phyloP scores from a whole-genome alignment of 2,113 vertebrate genomes.

The Saccopteryx leptura region DNA sequence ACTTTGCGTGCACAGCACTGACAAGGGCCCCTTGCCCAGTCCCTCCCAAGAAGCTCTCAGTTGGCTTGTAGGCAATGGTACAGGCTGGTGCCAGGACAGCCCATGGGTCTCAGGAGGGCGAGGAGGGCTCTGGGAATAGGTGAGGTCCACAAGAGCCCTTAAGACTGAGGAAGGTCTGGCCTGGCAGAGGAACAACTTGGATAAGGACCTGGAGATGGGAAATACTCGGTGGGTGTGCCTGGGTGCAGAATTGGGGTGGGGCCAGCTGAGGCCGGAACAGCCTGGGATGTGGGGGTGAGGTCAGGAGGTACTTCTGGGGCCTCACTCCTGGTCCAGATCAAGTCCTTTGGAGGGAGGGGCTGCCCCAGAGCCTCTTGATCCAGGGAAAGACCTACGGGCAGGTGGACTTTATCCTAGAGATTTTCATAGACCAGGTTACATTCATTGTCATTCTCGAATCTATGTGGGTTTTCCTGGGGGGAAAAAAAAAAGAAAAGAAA shows the following conservation, averaged over 20 bases:
- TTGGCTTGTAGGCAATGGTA: background rate
- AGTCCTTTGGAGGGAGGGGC: background rate
- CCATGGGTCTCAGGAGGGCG: accelerated
- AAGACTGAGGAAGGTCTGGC: background rate
- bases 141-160: accelerated
- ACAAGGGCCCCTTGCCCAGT: accelerated
- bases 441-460: background rate
- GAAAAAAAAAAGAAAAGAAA: background rate
- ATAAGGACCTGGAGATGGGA: background rate
- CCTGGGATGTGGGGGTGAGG: background rate
- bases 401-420: background rate
- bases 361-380: background rate
- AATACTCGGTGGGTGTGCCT: background rate
- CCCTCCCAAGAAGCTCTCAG: background rate
- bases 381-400: accelerated
- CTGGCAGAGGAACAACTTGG: background rate
- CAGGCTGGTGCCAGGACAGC: background rate
- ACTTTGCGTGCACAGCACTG: background rate
- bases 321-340: background rate
- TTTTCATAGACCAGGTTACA: conserved; percentile 81
- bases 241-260: accelerated
- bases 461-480: background rate
- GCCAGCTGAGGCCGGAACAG: background rate
- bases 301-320: accelerated
- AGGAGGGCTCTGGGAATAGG: background rate